Conservation (phyloP, 2,113 vertebrate genomes). For the Podarcis muralis region DNA sequence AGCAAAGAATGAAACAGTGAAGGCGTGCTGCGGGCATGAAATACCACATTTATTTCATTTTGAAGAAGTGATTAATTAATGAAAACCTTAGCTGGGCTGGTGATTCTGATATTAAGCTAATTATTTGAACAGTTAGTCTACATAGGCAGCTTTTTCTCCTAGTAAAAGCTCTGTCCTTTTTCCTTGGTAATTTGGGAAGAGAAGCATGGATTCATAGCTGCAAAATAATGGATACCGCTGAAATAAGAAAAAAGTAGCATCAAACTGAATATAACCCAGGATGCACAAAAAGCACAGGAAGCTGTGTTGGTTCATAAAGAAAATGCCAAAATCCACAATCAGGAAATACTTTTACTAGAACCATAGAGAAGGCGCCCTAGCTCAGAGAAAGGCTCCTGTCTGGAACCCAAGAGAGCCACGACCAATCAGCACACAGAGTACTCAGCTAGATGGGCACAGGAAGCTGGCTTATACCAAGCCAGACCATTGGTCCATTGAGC, state of each 20-base stretch:
- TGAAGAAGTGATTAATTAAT: neutral
- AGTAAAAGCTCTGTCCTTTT: neutral
- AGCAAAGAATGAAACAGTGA: neutral
- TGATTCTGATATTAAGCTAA: neutral
- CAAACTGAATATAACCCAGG: neutral
- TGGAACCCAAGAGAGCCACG: too few relatives aligned
- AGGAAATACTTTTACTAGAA: too few relatives aligned
- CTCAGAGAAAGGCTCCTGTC: too few relatives aligned
- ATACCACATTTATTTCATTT: neutral
- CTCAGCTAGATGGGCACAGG: too few relatives aligned
- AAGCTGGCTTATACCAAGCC: too few relatives aligned
- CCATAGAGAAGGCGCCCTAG: too few relatives aligned
- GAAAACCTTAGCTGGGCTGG: neutral
- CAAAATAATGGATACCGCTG: neutral
- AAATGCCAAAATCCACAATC: too few relatives aligned
- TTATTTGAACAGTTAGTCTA: neutral
- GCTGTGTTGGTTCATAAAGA: too few relatives aligned
- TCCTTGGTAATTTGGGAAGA: neutral
- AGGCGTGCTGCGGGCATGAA: constrained; percentile 17
- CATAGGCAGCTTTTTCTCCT: neutral
- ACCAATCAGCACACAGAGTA: too few relatives aligned
- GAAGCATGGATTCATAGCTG: neutral
- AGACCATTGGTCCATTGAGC: too few relatives aligned
- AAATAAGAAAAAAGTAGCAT: neutral
- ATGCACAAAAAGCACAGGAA: neutral